Evolutionary conservation across 1,140 invertebrate genomes (phyloP).

Genomic region (Ceratosolen fusciceps): DNA sequence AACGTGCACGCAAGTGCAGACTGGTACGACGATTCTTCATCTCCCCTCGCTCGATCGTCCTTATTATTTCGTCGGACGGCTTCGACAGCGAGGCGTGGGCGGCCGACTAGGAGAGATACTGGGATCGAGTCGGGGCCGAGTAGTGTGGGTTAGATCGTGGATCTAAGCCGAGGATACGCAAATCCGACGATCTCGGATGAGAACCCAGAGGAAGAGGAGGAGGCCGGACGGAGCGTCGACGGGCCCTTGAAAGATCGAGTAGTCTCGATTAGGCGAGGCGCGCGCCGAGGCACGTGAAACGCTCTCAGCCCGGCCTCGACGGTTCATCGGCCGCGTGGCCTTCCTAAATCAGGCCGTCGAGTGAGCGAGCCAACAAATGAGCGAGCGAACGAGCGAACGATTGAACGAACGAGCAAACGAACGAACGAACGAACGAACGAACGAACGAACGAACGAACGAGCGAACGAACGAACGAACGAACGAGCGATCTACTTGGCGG

Average conservation of each 20-base stretch:
- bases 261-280: slow-evolving; percentile 37
- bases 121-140: no score
- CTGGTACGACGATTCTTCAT: no score
- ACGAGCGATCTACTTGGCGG: no score
- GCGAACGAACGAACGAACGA: no score
- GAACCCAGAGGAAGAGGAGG: not conserved
- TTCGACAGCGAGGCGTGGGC: not conserved
- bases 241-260: slow-evolving; percentile 38
- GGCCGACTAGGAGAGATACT: no score
- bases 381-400: slow-evolving; percentile 19
- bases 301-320: slow-evolving; percentile 57
- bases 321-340: slow-evolving; percentile 62
- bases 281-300: not conserved
- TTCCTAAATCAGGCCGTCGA: slow-evolving; percentile 61
- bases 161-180: not conserved
- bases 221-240: no score
- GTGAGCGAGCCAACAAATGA: slow-evolving; percentile 17
- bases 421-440: no score
- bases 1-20: not conserved
- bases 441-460: no score
- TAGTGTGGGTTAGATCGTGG: no score
- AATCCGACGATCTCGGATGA: not conserved
- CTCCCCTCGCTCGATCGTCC: no score
- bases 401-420: no score
- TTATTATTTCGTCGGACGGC: not conserved